Evolutionary conservation across 35 echinoderm and acorn worm species (phyloP).

Genomic region (Antedon bifida): DNA sequence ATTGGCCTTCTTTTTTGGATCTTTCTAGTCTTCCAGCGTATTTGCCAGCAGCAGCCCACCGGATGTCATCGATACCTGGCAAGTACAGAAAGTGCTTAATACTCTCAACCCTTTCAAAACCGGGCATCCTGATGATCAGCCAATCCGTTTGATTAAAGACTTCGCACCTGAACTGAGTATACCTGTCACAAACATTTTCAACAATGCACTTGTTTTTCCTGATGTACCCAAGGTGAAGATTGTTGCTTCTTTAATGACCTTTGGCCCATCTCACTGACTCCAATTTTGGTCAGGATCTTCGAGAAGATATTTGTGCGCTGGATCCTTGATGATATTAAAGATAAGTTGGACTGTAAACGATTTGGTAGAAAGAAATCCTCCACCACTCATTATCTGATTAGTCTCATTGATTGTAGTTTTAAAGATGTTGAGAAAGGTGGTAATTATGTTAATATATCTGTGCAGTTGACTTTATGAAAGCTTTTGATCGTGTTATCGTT

Average conservation of each 20-base stretch:
- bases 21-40: neutral
- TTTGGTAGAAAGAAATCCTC: conserved; percentile 14
- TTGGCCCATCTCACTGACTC: conserved; percentile 6
- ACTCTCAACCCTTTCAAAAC: neutral
- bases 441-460: neutral
- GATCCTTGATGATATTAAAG: conserved; percentile 16
- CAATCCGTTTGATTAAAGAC: neutral
- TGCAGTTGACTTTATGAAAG: conserved; percentile 23
- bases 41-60: neutral
- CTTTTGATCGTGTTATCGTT: too few species aligned
- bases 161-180: neutral
- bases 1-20: neutral
- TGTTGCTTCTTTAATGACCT: neutral
- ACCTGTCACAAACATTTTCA: neutral
- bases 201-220: too few species aligned
- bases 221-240: conserved; percentile 6
- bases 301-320: conserved; percentile 5
- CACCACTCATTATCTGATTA: conserved; percentile 16
- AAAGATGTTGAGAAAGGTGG: conserved; percentile 8
- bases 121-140: neutral
- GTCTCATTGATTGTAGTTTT: conserved; percentile 10
- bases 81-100: neutral
- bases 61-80: neutral
- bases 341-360: neutral
- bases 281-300: neutral